Base-by-base conservation (phyloP, 2,888 invertebrate genomes). In the Sericinus montela region DNA sequence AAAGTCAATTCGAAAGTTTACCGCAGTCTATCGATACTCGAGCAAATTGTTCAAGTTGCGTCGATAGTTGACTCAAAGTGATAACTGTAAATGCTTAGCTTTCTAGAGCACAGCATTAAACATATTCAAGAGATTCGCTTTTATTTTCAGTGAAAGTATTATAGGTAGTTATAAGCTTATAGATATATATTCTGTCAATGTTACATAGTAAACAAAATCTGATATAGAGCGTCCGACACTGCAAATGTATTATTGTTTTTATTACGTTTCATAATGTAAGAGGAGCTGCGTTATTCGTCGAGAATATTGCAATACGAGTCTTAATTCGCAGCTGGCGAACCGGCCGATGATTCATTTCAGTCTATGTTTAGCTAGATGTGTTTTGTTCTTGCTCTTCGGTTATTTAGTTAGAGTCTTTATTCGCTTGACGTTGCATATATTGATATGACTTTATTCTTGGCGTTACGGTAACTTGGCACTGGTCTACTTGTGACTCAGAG, bases 311-410 rank as follows among this genome's bases (percentile, higher is more conserved):
- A 80, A 80, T 74, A 68, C 56, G 75, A 82, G 66, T 74, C 70
- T 73, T 72, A 72, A 69, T 73, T 75, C 69, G 71, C 81, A 80
- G 78, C 80, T 80, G 80, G 74, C 72, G 66, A 62, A 66, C 62
- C 60, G 62, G 61, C 60, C 55, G 67, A 71, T 85, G 84, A 86
- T 71, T 85, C 83, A 84, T 70, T 70, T 55, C 50, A 61, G 57
- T 69, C 66, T 69, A 72, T 65, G 64, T 68, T 61, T 59, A 62
- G 58, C 57, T 54, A 47, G 54, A 52, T 54, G 51, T 55, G 49
- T 57, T 55, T 59, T 55, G 55, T 55, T 64, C 53, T 55, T 54
- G 45, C 40, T 52, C 62, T 61, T 56, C 59, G 59, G 45, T 45
- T 36, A 15, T 62, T 47, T 52, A 51, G 52, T 55, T 68, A 81